Evolutionary conservation across 1,140 invertebrate species (phyloP), one percentile per base, ranked within the genome.

Genomic region (Chironomus striatipennis): DNA sequence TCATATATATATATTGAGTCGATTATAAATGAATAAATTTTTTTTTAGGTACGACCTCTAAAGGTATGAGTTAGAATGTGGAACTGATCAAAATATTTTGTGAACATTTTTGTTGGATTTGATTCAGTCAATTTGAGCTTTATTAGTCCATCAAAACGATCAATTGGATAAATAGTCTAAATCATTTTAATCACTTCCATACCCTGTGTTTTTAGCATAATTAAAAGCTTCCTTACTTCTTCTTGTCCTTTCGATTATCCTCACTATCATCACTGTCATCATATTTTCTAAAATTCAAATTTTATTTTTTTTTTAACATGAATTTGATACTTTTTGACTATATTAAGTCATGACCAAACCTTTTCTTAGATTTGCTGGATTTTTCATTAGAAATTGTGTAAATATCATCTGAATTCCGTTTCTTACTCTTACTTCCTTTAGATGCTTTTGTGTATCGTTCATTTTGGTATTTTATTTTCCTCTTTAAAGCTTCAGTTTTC

Each of bases 311-410:
- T 10, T 43, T 10, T 7, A 43, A 10, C 6, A 6, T 43, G 42
- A 43, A 10, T 43, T 43, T 7, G 7, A 65, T 7, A 65, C 5
- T 65, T 65, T 7, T 12, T 7, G 73, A 20, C 75, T 79, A 74
- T 76, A 10, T 75, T 77, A 42, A 67, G 72, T 18, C n/a, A 76
- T 79, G 6, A 77, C 74, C 73, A 77, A 75, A 34, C 65, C 67
- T 73, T 57, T 74, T 75, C 76, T 75, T 12, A 24, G 42, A 18
- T 75, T 77, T n/a, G 73, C 77, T 20, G 76, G 75, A 34, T 77
- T 77, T 70, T 81, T 82, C 75, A 83, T 83, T 81, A 0, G 87
- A 88, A 76, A 89, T 88, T 75, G 89, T 88, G 18, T 87, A 88
- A 57, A 89, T 87, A 76, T 80, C 65, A 10, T 57, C 2, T 78